Conservation (phyloP, 2,888 invertebrate species). For the Pseudococcus longispinus region DNA sequence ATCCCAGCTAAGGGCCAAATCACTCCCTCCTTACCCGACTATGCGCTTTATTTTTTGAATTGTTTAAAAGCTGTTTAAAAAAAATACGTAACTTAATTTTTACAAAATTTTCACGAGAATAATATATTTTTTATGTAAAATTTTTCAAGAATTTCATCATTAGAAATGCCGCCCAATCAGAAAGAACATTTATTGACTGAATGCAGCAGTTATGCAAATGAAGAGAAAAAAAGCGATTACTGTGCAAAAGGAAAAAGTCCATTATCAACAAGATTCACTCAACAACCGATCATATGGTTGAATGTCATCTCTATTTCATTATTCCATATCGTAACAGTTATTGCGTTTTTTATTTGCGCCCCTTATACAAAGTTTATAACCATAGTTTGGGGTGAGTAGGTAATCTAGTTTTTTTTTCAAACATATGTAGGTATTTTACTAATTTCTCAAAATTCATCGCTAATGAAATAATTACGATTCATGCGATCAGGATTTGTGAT, state of each 20-base stretch:
- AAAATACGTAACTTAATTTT: no score
- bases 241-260: not conserved
- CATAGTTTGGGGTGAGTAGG: conserved; percentile 58
- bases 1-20: no score
- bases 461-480: not conserved
- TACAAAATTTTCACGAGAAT: no score
- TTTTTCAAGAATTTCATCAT: not conserved
- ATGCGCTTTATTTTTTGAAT: no score
- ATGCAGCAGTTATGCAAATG: not conserved
- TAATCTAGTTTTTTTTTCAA: not conserved
- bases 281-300: conserved; percentile 60
- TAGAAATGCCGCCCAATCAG: conserved; percentile 12
- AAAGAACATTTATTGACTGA: not conserved
- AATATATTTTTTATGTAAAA: not conserved
- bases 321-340: conserved; percentile 58
- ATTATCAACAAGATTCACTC: not conserved
- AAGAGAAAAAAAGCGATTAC: not conserved
- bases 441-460: not conserved
- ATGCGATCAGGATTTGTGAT: conserved; percentile 64
- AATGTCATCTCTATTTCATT: conserved; percentile 59
- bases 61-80: no score
- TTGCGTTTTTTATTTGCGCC: conserved; percentile 28
- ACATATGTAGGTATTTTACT: no score
- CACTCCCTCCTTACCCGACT: no score
- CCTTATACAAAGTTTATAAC: conserved; percentile 50